phyloP scores from a whole-genome alignment of 2,797 vertebrate species.

The Mionectes olivaceus region DNA sequence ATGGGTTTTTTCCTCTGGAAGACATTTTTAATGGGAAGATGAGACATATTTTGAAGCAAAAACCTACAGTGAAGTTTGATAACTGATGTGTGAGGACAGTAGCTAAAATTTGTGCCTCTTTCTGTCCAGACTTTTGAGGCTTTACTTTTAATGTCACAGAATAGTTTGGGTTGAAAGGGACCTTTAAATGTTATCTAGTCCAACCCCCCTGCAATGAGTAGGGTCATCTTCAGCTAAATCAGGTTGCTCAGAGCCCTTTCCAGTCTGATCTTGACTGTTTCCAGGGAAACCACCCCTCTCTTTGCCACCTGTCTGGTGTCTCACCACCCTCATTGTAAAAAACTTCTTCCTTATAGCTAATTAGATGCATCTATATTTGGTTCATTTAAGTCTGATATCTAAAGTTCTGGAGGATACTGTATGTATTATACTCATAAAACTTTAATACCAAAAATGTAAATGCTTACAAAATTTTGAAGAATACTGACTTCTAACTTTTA shows the following conservation, averaged over 20 bases:
- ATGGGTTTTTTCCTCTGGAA: background rate
- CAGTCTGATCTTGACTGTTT: background rate
- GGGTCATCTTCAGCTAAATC: background rate
- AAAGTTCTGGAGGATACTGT: background rate
- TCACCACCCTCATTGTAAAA: background rate
- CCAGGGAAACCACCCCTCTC: background rate
- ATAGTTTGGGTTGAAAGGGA: background rate
- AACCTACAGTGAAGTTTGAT: background rate
- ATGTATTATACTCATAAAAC: background rate
- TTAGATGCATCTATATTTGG: background rate
- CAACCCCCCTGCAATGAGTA: background rate
- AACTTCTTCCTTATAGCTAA: background rate
- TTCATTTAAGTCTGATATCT: background rate
- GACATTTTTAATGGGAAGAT: background rate
- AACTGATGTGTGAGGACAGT: background rate
- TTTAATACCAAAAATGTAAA: background rate
- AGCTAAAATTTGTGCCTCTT: background rate
- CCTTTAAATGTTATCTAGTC: background rate
- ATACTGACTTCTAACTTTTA: background rate
- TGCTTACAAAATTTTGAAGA: background rate
- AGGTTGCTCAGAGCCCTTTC: background rate
- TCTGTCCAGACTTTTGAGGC: background rate
- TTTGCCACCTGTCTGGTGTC: background rate
- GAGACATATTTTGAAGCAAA: background rate
- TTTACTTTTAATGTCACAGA: background rate